A percentile compares a stretch with the other conserved stretches of the same genome.
Evolutionary conservation across 2,888 invertebrate species (phyloP).

Genomic region (Actias luna): DNA sequence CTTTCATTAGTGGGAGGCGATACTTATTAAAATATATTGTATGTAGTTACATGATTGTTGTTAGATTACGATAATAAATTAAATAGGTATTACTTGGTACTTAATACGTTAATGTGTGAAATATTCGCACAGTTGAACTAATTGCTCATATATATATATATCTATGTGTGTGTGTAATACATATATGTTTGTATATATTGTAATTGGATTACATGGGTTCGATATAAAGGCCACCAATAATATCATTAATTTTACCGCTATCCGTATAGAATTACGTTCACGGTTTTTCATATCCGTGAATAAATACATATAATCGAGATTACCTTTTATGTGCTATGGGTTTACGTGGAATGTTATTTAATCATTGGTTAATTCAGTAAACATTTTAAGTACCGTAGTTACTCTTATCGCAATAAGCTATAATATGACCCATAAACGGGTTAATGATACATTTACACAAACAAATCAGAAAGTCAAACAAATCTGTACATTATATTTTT

Average conservation of each 20-base stretch:
- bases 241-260: not conserved
- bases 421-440: no score
- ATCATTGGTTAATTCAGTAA: not conserved
- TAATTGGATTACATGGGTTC: not conserved
- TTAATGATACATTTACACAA: no score
- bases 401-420: not conserved
- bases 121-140: no score
- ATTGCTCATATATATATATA: no score
- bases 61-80: no score
- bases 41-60: no score
- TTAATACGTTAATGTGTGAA: no score
- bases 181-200: not conserved
- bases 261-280: slow-evolving; percentile 9
- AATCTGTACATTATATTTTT: no score
- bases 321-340: not conserved
- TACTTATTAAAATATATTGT: no score
- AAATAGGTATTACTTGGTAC: no score
- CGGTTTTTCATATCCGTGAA: not conserved
- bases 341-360: not conserved
- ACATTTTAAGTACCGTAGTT: not conserved
- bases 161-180: not conserved
- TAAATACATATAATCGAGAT: not conserved
- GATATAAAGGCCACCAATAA: not conserved
- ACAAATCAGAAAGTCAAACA: no score
- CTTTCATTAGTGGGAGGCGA: no score